Base-by-base conservation (phyloP, 2,797 vertebrate species). In the Sciurus vulgaris region DNA sequence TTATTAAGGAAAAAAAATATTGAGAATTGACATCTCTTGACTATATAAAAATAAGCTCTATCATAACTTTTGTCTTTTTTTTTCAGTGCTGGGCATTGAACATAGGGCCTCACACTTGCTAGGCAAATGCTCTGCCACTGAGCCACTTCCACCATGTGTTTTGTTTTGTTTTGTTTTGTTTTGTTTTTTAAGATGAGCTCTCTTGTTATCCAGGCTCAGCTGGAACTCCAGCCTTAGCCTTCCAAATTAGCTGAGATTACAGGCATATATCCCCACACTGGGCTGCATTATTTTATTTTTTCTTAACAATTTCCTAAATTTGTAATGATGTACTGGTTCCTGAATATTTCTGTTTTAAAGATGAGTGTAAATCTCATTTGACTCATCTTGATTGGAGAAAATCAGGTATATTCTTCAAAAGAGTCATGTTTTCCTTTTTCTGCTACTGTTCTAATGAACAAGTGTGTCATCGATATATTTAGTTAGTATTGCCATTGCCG, bases 401-500 rank as follows among this genome's bases (percentile, higher is more conserved):
- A 79, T 22, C 17, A 61, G 24, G 51, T 61, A n/a, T 61, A n/a
- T 1, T 89, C 70, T 78, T 91, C 83, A 78, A 67, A 81, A 91
- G 24, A 89, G 24, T 49, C 61, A 22, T 59, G 30, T 54, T 93
- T 91, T 81, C 59, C 26, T 70, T 49, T 78, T 92, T 85, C 76
- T 82, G 33, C 74, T 86, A 54, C 28, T 54, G 72, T 90, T 85
- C 61, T 76, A 56, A 77, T 95, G 85, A 90, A 84, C 30, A 94
- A 79, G n/a, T 56, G 14, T 22, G 69, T 96, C 83, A 76, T 28
- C 44, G 51, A 72, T 76, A 54, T 44, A 51, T 69, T 41, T 91
- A 33, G 96, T 96, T 97, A 38, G 82, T 96, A 97, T 89, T 96
- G 17, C 67, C 38, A n/a, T 61, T 89, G 93, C 95, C 88, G 88